Percentiles rank a stretch among this genome's conserved stretches.
These are phyloP conservation scores for Nowickia ferox DNA, from an alignment of 2,888 invertebrate species.

Conservation along the genomic window DNA sequence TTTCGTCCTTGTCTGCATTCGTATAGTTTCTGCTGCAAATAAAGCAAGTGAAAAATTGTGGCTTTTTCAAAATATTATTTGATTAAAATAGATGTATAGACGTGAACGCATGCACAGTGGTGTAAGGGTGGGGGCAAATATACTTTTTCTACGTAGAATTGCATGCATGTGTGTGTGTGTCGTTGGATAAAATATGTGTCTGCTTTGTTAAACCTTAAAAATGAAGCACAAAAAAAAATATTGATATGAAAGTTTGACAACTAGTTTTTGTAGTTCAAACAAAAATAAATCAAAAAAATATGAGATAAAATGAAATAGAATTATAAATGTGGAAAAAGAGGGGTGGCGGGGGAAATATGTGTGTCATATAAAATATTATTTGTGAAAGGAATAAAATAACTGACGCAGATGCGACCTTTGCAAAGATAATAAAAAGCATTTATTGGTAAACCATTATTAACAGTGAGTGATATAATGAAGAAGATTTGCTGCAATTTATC, in stretches of 20 bases:
- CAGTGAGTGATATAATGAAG: not conserved
- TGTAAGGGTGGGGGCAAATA: not conserved
- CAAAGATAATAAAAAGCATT: slow-evolving; percentile 28
- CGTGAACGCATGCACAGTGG: not conserved
- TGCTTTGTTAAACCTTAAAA: slow-evolving; percentile 38
- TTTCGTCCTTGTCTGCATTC: not conserved
- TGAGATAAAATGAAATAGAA: slow-evolving; percentile 48
- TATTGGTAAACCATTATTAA: slow-evolving; percentile 12
- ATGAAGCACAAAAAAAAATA: slow-evolving; percentile 23
- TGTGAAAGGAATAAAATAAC: not conserved
- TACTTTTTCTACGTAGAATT: not conserved
- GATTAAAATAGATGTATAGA: slow-evolving; percentile 53
- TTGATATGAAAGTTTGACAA: slow-evolving; percentile 63
- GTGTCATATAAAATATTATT: slow-evolving; percentile 20
- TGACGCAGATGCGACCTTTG: slow-evolving; percentile 53
- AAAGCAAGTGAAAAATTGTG: slow-evolving; percentile 60
- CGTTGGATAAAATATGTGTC: not conserved
- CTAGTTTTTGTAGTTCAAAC: slow-evolving; percentile 60
- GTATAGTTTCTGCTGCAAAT: slow-evolving; percentile 7
- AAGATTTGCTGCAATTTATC: not conserved
- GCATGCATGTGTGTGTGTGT: not conserved
- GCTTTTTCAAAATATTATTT: slow-evolving; percentile 64
- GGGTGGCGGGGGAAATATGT: slow-evolving; percentile 1
- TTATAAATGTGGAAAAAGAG: not conserved
- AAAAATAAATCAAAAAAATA: slow-evolving; percentile 59